phyloP scores from a whole-genome alignment of 2,113 vertebrate species.

The Colinus virginianus region DNA sequence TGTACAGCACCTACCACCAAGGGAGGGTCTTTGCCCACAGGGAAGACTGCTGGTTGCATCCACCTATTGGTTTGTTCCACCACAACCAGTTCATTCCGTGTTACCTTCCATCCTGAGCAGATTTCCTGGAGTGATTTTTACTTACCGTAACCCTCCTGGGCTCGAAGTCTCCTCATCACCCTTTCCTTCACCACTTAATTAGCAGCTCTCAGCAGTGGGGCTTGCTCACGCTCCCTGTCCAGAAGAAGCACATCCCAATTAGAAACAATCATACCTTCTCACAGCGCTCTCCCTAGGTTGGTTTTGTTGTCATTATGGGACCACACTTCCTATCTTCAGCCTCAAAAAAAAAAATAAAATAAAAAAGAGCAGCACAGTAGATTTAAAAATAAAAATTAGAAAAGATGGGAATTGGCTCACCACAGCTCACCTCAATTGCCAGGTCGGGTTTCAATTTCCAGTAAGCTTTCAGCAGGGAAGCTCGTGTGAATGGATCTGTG shows the following conservation, averaged over 20 bases:
- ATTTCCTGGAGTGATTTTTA: not conserved
- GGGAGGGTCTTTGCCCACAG: not conserved
- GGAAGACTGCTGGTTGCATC: not conserved
- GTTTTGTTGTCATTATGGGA: not conserved
- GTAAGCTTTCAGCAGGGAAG: constrained; percentile 26
- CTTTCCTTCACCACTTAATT: not conserved
- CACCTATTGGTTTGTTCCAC: not conserved
- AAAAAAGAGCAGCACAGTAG: not conserved
- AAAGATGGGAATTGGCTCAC: constrained; percentile 29
- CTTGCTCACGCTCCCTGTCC: not conserved
- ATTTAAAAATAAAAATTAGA: constrained; percentile 61
- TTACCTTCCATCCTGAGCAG: not conserved
- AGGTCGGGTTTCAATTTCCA: constrained; percentile 44
- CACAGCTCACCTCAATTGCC: constrained; percentile 26
- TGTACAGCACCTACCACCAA: not conserved
- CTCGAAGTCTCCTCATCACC: not conserved
- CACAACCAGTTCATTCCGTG: not conserved
- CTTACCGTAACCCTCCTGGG: not conserved
- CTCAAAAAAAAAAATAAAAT: not conserved
- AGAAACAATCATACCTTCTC: not conserved
- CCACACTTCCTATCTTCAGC: not conserved
- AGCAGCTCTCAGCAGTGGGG: not conserved
- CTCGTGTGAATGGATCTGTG: not conserved
- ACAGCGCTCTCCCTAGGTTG: not conserved
- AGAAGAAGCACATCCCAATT: not conserved